A percentile compares a stretch with the other conserved stretches of the same genome.
Conservation (phyloP, 2,113 vertebrate species). For the Hippocampus barbouri region DNA sequence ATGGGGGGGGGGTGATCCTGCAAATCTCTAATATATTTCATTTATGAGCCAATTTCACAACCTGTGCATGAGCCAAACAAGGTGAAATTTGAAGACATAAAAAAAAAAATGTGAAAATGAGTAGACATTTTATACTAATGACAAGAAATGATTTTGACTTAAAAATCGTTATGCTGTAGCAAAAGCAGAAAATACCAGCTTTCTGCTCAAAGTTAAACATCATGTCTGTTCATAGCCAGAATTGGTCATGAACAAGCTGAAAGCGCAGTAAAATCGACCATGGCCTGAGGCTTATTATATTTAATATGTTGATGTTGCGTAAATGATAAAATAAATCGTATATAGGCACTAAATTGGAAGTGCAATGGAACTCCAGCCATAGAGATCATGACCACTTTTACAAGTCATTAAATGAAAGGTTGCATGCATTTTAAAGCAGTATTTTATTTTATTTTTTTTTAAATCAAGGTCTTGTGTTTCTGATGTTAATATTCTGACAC, state of each 20-base stretch:
- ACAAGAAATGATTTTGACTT: not conserved
- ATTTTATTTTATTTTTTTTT: constrained; percentile 28
- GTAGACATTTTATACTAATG: not conserved
- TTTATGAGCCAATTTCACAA: too few species aligned
- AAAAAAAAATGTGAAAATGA: too few species aligned
- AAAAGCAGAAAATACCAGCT: not conserved
- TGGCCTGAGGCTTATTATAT: not conserved
- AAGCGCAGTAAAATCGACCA: not conserved
- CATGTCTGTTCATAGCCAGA: not conserved
- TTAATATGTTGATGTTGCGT: not conserved
- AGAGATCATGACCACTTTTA: constrained; percentile 25
- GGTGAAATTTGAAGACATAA: too few species aligned
- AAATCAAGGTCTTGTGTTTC: constrained; percentile 13
- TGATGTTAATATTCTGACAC: constrained; percentile 25
- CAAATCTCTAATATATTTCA: too few species aligned
- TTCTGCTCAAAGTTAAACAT: not conserved
- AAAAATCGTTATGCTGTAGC: not conserved
- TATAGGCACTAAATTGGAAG: not conserved
- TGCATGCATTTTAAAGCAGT: constrained; percentile 25
- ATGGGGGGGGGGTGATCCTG: too few species aligned
- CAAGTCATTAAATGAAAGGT: constrained; percentile 34
- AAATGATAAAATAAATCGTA: not conserved
- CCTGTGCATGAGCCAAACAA: too few species aligned
- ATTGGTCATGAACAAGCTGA: not conserved
- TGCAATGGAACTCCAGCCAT: constrained; percentile 2